These are phyloP conservation scores for Clistopyga incitator DNA, from an alignment of 2,888 invertebrate genomes.

Conservation along the genomic window DNA sequence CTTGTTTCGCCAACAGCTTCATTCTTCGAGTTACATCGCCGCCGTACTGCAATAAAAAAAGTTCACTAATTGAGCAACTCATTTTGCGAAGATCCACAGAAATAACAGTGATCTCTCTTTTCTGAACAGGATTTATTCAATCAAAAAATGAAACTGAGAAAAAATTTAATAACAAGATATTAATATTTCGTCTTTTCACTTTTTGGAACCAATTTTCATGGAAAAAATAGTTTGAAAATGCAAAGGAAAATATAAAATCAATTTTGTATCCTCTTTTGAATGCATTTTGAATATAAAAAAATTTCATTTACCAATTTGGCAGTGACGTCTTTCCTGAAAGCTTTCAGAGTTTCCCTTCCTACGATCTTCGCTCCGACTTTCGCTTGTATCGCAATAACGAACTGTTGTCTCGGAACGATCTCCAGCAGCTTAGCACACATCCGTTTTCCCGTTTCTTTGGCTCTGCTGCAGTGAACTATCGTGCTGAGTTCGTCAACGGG, in stretches of 20 bases:
- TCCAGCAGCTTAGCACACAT: conserved; percentile 92
- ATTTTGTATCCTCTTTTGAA: neutral
- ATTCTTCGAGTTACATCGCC: conserved; percentile 95
- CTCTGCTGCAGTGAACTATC: conserved; percentile 91
- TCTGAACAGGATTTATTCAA: too few species aligned
- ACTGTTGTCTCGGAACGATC: conserved; percentile 93
- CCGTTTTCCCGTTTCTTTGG: conserved; percentile 87
- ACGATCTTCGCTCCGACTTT: conserved; percentile 91
- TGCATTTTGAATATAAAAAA: neutral
- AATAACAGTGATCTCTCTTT: neutral
- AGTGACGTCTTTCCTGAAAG: conserved; percentile 96
- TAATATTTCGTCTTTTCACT: too few species aligned
- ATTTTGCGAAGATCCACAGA: too few species aligned
- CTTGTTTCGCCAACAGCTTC: conserved; percentile 95
- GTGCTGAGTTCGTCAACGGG: conserved; percentile 93
- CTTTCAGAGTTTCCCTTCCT: conserved; percentile 94
- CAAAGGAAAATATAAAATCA: conserved; percentile 2
- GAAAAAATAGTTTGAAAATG: neutral
- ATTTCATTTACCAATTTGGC: conserved; percentile 92
- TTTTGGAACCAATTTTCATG: neutral
- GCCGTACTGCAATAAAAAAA: conserved; percentile 89
- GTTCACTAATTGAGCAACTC: neutral
- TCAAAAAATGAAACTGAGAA: too few species aligned
- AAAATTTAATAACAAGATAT: too few species aligned
- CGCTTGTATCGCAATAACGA: conserved; percentile 94